Evolutionary conservation across 2,888 invertebrate genomes (phyloP).

Genomic region (Scotopteryx bipunctaria): DNA sequence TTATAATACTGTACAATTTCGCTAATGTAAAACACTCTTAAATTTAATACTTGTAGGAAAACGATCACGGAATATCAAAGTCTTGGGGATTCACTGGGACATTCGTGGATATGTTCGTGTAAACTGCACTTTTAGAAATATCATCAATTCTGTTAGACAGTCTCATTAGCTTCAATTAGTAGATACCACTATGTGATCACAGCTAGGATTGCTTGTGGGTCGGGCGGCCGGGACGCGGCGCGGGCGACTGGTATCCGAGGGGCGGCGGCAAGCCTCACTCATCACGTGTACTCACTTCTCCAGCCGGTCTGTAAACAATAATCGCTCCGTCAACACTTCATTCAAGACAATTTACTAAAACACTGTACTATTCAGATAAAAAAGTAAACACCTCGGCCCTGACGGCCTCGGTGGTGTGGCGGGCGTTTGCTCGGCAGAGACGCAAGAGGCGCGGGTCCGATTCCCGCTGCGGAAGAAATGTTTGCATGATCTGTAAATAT

Average conservation of each 20-base stretch:
- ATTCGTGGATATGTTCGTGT: conserved; percentile 62
- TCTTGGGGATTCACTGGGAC: conserved; percentile 62
- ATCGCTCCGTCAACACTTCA: not conserved
- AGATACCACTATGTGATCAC: conserved; percentile 54
- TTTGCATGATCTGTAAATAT: too few relatives aligned
- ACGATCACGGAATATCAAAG: conserved; percentile 71
- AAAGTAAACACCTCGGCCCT: too few relatives aligned
- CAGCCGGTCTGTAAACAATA: conserved; percentile 90
- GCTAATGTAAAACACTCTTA: conserved; percentile 78
- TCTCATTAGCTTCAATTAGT: conserved; percentile 61
- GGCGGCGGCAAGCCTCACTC: conserved; percentile 74
- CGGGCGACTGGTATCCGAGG: conserved; percentile 19
- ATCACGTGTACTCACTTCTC: conserved; percentile 97
- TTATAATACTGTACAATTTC: conserved; percentile 84
- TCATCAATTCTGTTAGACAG: conserved; percentile 79
- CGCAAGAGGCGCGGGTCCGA: too few relatives aligned
- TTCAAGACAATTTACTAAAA: not conserved
- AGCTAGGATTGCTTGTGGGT: conserved; percentile 52
- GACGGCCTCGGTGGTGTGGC: too few relatives aligned
- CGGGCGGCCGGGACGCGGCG: conserved; percentile 22
- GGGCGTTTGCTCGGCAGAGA: too few relatives aligned
- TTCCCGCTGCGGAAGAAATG: too few relatives aligned
- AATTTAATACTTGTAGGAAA: conserved; percentile 73
- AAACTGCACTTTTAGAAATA: conserved; percentile 63
- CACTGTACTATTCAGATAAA: not conserved